A percentile compares a stretch with the other conserved stretches of the same genome.
Evolutionary conservation across 2,113 vertebrate species (phyloP).

Genomic region (Onychostoma macrolepis): DNA sequence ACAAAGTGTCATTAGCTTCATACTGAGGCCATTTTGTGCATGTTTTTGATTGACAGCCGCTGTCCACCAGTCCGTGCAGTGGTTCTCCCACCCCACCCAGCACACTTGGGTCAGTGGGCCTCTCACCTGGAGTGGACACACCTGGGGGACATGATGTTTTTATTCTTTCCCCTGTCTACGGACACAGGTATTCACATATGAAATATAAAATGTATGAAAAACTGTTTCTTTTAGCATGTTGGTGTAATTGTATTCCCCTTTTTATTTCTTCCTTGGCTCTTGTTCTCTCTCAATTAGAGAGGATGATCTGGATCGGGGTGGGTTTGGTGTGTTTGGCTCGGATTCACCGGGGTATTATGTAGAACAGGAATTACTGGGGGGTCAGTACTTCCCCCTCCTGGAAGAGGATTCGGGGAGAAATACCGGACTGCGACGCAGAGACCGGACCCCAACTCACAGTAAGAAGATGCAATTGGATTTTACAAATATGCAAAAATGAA

Average conservation of each 20-base stretch:
- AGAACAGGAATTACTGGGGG: conserved; percentile 72
- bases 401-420: conserved; percentile 74
- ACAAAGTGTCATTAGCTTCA: background rate
- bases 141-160: conserved; percentile 79
- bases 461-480: background rate
- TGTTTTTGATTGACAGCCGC: conserved; percentile 69
- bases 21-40: background rate
- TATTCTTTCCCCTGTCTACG: conserved; percentile 79
- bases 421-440: conserved; percentile 77
- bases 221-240: background rate
- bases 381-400: conserved; percentile 75
- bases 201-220: background rate
- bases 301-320: conserved; percentile 75
- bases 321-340: conserved; percentile 62
- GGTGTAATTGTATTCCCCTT: background rate
- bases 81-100: conserved; percentile 78
- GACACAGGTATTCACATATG: conserved; percentile 74
- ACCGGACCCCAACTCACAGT: conserved; percentile 82
- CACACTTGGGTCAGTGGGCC: conserved; percentile 77
- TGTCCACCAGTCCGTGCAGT: conserved; percentile 77
- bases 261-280: background rate
- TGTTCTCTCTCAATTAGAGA: conserved; percentile 51
- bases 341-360: conserved; percentile 78
- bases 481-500: background rate
- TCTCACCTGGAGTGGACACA: conserved; percentile 77